phyloP scores from a whole-genome alignment of 2,113 vertebrate genomes.

The Menura novaehollandiae region DNA sequence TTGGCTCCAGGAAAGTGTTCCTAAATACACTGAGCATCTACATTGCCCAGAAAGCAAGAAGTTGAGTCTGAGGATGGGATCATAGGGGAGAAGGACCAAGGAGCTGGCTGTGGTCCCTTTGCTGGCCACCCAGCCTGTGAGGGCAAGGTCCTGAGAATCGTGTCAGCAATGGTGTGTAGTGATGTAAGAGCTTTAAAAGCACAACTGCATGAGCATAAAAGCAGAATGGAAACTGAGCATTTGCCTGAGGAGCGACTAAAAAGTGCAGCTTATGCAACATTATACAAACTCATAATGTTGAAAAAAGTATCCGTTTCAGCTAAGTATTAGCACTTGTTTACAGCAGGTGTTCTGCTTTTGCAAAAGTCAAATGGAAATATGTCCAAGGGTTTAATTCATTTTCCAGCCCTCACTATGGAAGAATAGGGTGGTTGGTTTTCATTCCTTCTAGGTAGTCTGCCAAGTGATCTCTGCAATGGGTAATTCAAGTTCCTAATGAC shows the following conservation, averaged over 20 bases:
- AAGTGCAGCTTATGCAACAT: background rate
- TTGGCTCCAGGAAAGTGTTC: background rate
- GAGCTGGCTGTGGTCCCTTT: background rate
- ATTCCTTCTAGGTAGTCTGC: background rate
- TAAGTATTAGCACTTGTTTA: background rate
- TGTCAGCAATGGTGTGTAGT: background rate
- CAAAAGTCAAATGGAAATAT: background rate
- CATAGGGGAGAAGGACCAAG: background rate
- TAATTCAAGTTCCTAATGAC: slow-evolving; percentile 44
- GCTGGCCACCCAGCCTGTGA: background rate
- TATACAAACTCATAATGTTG: background rate
- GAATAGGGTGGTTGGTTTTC: background rate
- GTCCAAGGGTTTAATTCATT: slow-evolving; percentile 31
- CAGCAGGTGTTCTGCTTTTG: background rate
- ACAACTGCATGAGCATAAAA: background rate
- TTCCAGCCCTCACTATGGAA: background rate
- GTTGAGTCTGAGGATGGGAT: background rate
- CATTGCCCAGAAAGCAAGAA: background rate
- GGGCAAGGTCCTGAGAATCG: background rate
- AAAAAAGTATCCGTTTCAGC: background rate
- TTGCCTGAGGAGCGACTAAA: background rate
- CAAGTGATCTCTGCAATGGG: slow-evolving; percentile 26
- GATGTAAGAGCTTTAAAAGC: background rate
- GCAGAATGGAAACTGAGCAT: background rate
- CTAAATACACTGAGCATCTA: background rate